These are phyloP conservation scores for Scaptomyza cyrtandrae DNA, from an alignment of 2,888 invertebrate genomes.

Conservation along the genomic window DNA sequence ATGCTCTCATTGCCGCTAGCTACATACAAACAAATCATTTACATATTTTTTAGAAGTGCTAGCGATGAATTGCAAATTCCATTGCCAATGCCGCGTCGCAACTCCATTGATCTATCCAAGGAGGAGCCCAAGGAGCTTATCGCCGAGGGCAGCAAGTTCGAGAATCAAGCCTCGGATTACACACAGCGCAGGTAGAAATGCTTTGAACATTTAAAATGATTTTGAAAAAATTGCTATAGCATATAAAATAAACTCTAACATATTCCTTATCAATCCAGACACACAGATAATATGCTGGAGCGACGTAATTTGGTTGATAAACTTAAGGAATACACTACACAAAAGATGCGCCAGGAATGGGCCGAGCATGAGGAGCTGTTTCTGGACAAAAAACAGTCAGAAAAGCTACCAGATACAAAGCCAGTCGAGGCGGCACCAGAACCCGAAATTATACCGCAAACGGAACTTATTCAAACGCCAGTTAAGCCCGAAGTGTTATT, in stretches of 20 bases:
- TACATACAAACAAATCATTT: conserved; percentile 17
- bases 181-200: conserved; percentile 82
- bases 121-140: conserved; percentile 85
- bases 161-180: conserved; percentile 89
- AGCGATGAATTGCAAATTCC: conserved; percentile 85
- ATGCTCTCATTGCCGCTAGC: conserved; percentile 22
- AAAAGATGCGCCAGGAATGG: conserved; percentile 84
- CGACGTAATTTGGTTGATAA: conserved; percentile 81
- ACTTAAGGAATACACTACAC: conserved; percentile 84
- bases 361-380: conserved; percentile 84
- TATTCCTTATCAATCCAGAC: conserved; percentile 81
- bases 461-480: neutral
- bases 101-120: conserved; percentile 87
- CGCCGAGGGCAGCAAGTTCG: conserved; percentile 83
- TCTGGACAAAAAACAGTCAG: conserved; percentile 69
- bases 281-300: conserved; percentile 86
- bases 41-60: conserved; percentile 80
- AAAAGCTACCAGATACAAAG: conserved; percentile 43
- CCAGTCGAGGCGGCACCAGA: conserved; percentile 1
- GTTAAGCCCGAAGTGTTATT: conserved; percentile 8
- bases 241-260: neutral
- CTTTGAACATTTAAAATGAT: conserved; percentile 6
- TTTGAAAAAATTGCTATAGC: neutral
- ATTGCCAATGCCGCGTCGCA: conserved; percentile 86
- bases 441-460: conserved; percentile 20